These are phyloP conservation scores for Origma solitaria DNA, from an alignment of 2,113 vertebrate species.

Conservation along the genomic window DNA sequence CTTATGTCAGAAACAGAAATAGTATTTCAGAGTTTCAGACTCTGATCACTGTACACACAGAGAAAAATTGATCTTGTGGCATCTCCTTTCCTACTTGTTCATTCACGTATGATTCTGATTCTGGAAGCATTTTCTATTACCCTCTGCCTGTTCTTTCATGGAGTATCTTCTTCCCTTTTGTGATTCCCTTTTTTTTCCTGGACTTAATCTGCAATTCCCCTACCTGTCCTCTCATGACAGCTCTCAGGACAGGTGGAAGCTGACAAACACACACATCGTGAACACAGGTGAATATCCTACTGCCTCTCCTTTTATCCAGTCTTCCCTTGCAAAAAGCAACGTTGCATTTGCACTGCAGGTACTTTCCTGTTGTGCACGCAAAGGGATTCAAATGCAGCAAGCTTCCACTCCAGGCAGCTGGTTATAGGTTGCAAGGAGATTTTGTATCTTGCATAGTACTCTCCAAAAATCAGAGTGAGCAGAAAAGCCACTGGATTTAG, in stretches of 20 bases:
- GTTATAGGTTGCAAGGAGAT: background rate
- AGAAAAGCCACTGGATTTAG: conserved; percentile 43
- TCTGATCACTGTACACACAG: background rate
- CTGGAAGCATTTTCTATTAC: background rate
- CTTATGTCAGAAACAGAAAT: background rate
- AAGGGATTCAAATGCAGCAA: background rate
- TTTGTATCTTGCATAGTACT: background rate
- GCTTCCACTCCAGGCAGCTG: background rate
- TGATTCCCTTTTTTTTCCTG: background rate
- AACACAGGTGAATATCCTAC: background rate
- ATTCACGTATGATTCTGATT: background rate
- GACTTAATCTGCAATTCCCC: background rate
- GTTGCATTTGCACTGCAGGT: background rate
- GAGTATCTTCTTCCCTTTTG: background rate
- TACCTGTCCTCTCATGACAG: background rate
- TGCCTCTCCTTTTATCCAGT: background rate
- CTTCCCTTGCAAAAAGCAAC: background rate
- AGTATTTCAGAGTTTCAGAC: background rate
- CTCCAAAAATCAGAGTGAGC: background rate
- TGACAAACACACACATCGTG: background rate
- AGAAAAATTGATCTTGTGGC: background rate
- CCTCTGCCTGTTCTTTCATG: background rate
- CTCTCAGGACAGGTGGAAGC: background rate
- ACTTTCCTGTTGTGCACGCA: background rate
- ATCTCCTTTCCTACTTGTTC: background rate